Evolutionary conservation across 2,113 vertebrate genomes (phyloP).

Genomic region (Aldabrachelys gigantea): DNA sequence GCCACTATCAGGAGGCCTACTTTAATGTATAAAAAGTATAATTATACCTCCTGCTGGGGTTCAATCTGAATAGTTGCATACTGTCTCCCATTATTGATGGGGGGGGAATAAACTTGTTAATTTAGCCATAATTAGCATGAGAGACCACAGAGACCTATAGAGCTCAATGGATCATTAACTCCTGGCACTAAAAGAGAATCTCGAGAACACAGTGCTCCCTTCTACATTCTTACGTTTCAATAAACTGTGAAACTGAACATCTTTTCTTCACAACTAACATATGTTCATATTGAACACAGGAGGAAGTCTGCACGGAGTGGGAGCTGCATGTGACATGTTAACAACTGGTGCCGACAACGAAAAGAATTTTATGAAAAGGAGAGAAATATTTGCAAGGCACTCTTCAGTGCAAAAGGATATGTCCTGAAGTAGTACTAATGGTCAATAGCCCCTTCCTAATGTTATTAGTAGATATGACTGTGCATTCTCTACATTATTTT

Average conservation of each 20-base stretch:
- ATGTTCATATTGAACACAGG: not conserved
- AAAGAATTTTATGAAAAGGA: not conserved
- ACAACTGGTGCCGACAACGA: not conserved
- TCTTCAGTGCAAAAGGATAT: not conserved
- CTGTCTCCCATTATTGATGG: not conserved
- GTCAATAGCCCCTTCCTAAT: not conserved
- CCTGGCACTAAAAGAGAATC: not conserved
- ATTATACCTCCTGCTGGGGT: not conserved
- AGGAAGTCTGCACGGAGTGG: not conserved
- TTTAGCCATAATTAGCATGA: not conserved
- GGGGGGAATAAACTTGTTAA: not conserved
- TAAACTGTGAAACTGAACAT: not conserved
- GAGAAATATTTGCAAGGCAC: not conserved
- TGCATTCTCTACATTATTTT: not conserved
- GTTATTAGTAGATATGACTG: rapidly evolving
- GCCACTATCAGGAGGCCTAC: not conserved
- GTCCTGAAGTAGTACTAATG: not conserved
- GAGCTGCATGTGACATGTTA: not conserved
- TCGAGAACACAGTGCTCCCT: not conserved
- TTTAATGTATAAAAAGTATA: not conserved
- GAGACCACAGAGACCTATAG: not conserved
- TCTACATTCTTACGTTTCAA: not conserved
- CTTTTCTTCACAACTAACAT: not conserved
- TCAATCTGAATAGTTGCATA: not conserved
- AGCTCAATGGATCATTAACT: not conserved